Evolutionary conservation across 2,113 vertebrate species (phyloP).

Genomic region (Tursiops truncatus): DNA sequence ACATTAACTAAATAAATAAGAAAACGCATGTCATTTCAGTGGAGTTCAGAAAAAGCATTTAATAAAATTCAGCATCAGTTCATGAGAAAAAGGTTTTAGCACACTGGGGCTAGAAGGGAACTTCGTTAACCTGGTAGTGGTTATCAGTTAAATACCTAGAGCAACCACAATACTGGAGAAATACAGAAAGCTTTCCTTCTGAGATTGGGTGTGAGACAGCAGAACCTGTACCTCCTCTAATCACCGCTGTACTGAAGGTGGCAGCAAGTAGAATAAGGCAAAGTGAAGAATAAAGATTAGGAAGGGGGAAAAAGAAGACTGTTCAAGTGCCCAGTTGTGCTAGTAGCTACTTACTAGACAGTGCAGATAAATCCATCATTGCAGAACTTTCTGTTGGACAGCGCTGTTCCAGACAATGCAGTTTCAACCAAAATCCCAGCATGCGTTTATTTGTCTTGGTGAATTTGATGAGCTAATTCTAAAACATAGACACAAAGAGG

Average conservation of each 20-base stretch:
- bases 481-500: neutral
- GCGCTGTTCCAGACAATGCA: neutral
- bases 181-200: neutral
- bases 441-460: neutral
- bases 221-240: neutral
- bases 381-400: neutral
- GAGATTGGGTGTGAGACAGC: neutral
- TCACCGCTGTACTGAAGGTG: neutral
- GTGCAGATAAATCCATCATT: neutral
- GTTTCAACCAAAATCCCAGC: neutral
- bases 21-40: neutral
- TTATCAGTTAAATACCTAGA: neutral
- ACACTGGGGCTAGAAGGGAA: neutral
- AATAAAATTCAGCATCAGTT: neutral
- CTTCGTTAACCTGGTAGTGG: neutral
- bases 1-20: neutral
- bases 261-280: neutral
- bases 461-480: neutral
- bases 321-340: neutral
- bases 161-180: neutral
- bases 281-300: neutral
- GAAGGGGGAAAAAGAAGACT: neutral
- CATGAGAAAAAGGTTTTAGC: neutral
- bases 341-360: neutral
- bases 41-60: neutral